Evolutionary conservation across 2,797 vertebrate genomes (phyloP).

Genomic region (Meriones psammophilus): DNA sequence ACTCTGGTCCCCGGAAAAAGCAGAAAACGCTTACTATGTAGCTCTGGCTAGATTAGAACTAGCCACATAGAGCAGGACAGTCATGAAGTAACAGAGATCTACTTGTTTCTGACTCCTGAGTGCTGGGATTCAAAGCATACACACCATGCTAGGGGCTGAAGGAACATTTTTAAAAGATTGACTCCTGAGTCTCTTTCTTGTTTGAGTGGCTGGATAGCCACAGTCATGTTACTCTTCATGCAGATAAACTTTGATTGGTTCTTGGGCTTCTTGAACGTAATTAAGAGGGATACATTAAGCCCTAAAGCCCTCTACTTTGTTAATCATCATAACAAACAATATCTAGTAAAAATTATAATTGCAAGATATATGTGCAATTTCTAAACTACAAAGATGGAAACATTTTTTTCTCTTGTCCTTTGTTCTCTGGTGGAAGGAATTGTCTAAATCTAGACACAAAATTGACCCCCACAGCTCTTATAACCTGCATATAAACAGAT

Average conservation of each 20-base stretch:
- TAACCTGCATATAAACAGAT: conserved; percentile 25
- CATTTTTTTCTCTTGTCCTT: conserved; percentile 2
- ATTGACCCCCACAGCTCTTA: not conserved
- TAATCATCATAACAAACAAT: not conserved
- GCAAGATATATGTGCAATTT: not conserved
- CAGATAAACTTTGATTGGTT: not conserved
- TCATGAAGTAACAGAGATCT: not conserved
- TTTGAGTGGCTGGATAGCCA: not conserved
- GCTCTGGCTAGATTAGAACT: not conserved
- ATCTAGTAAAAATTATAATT: not conserved
- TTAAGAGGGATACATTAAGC: not conserved
- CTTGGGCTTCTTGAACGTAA: not conserved
- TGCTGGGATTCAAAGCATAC: not conserved
- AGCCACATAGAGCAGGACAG: not conserved
- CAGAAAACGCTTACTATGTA: not conserved
- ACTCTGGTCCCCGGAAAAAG: not conserved
- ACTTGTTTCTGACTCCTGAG: not conserved
- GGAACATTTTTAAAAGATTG: not conserved
- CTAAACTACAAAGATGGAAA: conserved; percentile 30
- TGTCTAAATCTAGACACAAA: conserved; percentile 61
- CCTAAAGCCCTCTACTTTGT: not conserved
- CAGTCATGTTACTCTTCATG: not conserved
- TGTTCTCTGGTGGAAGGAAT: not conserved
- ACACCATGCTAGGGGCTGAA: too few species aligned
- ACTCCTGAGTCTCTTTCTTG: not conserved